These are phyloP conservation scores for Artemia sp. DNA, from an alignment of 2,888 invertebrate species.

Conservation along the genomic window DNA sequence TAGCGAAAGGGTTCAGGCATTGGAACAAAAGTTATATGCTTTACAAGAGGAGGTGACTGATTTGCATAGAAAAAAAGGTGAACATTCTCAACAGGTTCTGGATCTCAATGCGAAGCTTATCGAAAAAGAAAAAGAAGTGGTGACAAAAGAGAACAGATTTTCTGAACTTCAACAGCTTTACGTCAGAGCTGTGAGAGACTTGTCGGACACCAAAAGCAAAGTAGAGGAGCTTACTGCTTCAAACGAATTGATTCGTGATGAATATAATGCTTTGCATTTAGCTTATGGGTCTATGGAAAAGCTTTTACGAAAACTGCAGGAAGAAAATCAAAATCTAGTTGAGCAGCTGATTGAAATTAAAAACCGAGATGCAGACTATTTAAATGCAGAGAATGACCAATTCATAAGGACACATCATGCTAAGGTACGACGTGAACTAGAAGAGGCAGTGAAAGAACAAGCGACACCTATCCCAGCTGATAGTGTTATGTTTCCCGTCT, in stretches of 20 bases:
- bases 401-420: constrained; percentile 73
- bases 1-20: constrained; percentile 43
- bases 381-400: constrained; percentile 92
- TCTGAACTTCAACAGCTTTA: neutral
- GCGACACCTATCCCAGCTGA: constrained; percentile 31
- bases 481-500: constrained; percentile 25
- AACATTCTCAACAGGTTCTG: constrained; percentile 82
- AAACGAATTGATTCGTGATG: constrained; percentile 77
- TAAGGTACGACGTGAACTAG: constrained; percentile 70
- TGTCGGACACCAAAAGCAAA: neutral
- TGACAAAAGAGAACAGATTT: constrained; percentile 52
- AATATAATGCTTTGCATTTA: constrained; percentile 81
- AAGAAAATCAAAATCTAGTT: constrained; percentile 66
- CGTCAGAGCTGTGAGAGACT: neutral
- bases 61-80: constrained; percentile 68
- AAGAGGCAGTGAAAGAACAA: constrained; percentile 51
- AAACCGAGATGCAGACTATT: constrained; percentile 79
- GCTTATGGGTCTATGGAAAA: constrained; percentile 77
- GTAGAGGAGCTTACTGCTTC: constrained; percentile 44
- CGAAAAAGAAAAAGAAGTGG: constrained; percentile 59
- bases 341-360: constrained; percentile 79
- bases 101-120: constrained; percentile 68
- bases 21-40: constrained; percentile 67
- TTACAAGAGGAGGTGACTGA: constrained; percentile 87
- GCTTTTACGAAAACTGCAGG: constrained; percentile 57